Percentiles rank a stretch among this genome's conserved stretches.
These are phyloP conservation scores for Yponomeuta sedellus DNA, from an alignment of 2,888 invertebrate genomes.

Conservation along the genomic window DNA sequence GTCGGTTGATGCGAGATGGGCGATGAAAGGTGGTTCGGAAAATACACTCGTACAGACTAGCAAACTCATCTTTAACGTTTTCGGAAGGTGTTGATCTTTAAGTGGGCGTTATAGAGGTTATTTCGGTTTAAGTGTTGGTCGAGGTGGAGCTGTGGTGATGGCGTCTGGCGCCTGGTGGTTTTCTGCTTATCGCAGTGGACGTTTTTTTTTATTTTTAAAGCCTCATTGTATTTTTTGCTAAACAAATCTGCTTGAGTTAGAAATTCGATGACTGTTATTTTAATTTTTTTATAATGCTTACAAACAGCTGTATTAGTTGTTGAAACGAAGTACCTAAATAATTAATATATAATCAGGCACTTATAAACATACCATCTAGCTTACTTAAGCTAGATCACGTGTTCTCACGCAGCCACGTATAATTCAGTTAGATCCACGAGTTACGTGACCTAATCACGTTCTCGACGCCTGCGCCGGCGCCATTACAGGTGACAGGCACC, in stretches of 20 bases:
- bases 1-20: conserved; percentile 72
- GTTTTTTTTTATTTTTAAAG: no score
- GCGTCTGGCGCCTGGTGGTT: conserved; percentile 29
- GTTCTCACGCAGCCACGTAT: conserved; percentile 6
- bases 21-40: conserved; percentile 72
- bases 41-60: conserved; percentile 42
- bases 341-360: not conserved
- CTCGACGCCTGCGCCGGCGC: conserved; percentile 23
- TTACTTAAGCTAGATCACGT: conserved; percentile 7
- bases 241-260: no score
- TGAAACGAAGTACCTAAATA: no score
- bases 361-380: not conserved
- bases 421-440: conserved; percentile 32
- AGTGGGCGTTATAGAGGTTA: conserved; percentile 7
- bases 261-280: no score
- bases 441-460: conserved; percentile 58
- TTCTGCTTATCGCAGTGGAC: conserved; percentile 30
- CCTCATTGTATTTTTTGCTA: no score
- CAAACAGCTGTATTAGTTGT: no score
- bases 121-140: not conserved
- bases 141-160: conserved; percentile 27
- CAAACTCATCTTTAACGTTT: conserved; percentile 10
- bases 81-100: conserved; percentile 6
- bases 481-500: conserved; percentile 21
- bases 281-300: no score